A percentile compares a stretch with the other conserved stretches of the same genome.
phyloP scores from a whole-genome alignment of 2,797 vertebrate genomes.

The Malacoraja senta region DNA sequence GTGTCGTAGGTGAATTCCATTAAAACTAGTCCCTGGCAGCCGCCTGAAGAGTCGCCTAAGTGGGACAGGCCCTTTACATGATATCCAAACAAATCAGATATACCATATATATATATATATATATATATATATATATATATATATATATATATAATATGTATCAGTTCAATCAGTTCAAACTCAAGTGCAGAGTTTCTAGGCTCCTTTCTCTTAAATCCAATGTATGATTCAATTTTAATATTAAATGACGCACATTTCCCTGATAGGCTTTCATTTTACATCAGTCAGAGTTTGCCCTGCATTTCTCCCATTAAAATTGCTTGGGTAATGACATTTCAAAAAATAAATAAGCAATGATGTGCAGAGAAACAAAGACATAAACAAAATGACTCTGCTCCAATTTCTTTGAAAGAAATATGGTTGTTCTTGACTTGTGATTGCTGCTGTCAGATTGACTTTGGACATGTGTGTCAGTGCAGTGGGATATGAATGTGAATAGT shows the following conservation, averaged over 20 bases:
- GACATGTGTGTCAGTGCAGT: background rate
- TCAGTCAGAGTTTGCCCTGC: background rate
- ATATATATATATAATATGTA: too few relatives aligned
- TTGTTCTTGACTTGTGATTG: background rate
- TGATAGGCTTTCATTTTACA: background rate
- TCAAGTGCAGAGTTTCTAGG: too few relatives aligned
- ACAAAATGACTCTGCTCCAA: background rate
- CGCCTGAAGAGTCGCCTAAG: too few relatives aligned
- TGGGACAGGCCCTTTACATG: too few relatives aligned
- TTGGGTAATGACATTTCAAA: background rate
- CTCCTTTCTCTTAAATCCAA: background rate
- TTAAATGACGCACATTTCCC: background rate
- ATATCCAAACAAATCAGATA: too few relatives aligned
- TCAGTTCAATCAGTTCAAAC: too few relatives aligned
- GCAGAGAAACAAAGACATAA: background rate
- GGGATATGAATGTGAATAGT: background rate
- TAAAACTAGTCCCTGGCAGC: too few relatives aligned
- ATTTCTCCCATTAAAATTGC: background rate
- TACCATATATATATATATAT: too few relatives aligned
- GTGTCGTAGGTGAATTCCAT: too few relatives aligned
- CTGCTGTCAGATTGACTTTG: constrained; percentile 3
- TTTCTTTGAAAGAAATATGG: background rate
- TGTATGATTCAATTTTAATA: background rate
- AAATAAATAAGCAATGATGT: background rate
- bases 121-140: too few relatives aligned